A percentile compares a stretch with the other conserved stretches of the same genome.
phyloP scores from a whole-genome alignment of 1,140 invertebrate genomes.

The Calephelis nemesis region DNA sequence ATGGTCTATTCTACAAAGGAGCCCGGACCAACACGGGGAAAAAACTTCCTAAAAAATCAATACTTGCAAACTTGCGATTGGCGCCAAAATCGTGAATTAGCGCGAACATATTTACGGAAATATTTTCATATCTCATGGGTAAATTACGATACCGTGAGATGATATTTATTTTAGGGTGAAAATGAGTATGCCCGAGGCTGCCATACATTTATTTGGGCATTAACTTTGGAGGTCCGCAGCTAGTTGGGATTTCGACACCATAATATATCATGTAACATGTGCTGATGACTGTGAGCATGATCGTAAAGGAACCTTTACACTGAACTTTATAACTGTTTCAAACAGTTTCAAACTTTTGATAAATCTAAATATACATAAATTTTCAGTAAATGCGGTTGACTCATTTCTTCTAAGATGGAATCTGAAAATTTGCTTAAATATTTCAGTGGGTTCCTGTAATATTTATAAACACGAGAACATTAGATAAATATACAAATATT shows the following conservation, averaged over 20 bases:
- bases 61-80: neutral
- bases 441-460: no score
- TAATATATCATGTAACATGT: slow-evolving; percentile 10
- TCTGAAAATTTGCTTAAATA: no score
- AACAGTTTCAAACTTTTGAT: no score
- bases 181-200: neutral
- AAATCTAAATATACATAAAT: no score
- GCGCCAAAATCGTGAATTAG: neutral
- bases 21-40: no score
- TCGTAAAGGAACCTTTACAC: neutral
- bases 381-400: no score
- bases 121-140: slow-evolving; percentile 6
- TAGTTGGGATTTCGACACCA: neutral
- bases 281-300: neutral
- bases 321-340: no score
- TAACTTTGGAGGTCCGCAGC: neutral
- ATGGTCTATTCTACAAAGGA: no score
- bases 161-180: slow-evolving; percentile 1
- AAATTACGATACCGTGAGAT: slow-evolving; percentile 3
- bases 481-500: no score
- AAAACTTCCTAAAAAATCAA: no score
- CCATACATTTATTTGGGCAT: neutral
- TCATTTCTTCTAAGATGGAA: no score
- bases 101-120: neutral
- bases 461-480: no score